Conservation (phyloP, 2,797 vertebrate species). For the Sebastes hubbsi region DNA sequence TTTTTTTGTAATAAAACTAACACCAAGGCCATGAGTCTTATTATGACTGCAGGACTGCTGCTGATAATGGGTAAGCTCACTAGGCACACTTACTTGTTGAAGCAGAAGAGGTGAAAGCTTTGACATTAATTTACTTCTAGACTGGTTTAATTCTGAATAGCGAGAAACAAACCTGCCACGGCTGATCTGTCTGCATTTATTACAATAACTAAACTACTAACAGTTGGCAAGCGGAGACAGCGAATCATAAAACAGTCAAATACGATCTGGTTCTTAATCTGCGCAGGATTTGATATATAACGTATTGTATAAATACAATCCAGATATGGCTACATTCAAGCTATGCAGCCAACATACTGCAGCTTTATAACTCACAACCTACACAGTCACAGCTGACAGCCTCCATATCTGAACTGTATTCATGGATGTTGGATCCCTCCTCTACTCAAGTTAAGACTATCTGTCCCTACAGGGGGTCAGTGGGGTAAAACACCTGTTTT, state of each 20-base stretch:
- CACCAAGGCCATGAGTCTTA: slow-evolving; percentile 35
- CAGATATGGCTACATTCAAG: neutral
- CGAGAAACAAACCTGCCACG: neutral
- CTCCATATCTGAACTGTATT: neutral
- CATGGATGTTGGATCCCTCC: neutral
- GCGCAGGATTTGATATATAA: neutral
- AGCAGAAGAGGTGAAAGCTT: slow-evolving; percentile 2
- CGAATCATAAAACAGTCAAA: neutral
- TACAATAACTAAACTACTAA: slow-evolving; percentile 17
- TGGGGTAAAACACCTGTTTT: neutral
- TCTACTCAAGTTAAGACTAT: neutral
- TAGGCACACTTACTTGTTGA: slow-evolving; percentile 42
- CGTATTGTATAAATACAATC: neutral
- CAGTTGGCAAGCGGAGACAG: slow-evolving; percentile 47
- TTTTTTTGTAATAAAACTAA: slow-evolving; percentile 42
- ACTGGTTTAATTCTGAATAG: neutral
- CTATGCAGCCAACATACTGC: neutral
- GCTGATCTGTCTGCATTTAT: neutral
- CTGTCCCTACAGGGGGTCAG: neutral
- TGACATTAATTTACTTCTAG: neutral
- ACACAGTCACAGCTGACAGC: neutral
- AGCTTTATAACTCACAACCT: neutral
- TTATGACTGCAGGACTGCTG: neutral
- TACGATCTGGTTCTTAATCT: neutral
- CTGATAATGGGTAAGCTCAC: slow-evolving; percentile 5